Evolutionary conservation across 2,797 vertebrate species (phyloP), one percentile per base, ranked within the genome.

Genomic region (Darevskia mixta): DNA sequence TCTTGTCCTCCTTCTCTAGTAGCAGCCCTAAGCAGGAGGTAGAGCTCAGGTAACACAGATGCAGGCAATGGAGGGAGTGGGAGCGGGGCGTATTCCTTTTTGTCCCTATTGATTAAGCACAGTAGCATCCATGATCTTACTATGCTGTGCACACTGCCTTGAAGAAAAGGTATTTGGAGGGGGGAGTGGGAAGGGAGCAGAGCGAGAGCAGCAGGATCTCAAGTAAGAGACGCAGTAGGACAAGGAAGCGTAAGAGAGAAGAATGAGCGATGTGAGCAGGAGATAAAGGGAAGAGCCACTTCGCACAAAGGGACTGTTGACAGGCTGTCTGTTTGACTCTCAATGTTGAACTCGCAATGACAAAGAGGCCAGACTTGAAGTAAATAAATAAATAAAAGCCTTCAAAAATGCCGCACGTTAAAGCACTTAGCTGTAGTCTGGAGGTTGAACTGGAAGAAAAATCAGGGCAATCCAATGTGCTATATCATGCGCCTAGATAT

Each of bases 211-310:
- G 41, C 58, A 55, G 71, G 67, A 38, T 45, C 58, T 75, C 41
- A 66, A 85, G 67, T 64, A 79, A 84, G 69, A 84, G 38, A 43
- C 13, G n/a, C 55, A 76, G 58, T n/a, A 49, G 67, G 87, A 66
- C 55, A 71, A 79, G 82, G 66, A 85, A 13, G 69, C 27, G 67
- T 10, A 15, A 64, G 38, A 25, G 29, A 67, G 69, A 81, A 75
- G 29, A 7, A 3, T 10, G 85, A 90, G 8, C 38, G 1, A 0
- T 79, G 29, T 7, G 79, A 23, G 10, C 38, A 72, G 79, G 71
- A 49, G 79, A 83, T 78, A 67, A 89, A 86, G 66, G 90, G 1
- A 49, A 18, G 87, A 75, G 75, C 35, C 71, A 91, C 88, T 11
- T 29, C 69, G 71, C 61, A 87, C 29, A 64, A 0, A 90, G 61